phyloP scores from a whole-genome alignment of 2,113 vertebrate genomes.

The Numenius arquata region DNA sequence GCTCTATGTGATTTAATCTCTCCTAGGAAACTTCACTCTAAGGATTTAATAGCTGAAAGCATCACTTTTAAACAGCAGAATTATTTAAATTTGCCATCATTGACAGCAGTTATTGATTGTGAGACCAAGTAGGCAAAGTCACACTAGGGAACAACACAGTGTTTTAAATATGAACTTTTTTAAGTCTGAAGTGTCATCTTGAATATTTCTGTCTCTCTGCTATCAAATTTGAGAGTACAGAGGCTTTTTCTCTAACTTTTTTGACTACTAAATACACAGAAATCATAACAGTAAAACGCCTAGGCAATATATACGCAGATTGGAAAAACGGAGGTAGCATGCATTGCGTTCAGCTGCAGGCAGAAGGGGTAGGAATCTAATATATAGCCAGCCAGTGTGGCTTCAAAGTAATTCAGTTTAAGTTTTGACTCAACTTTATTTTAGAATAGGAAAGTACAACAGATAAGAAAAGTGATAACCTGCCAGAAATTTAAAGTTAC shows the following conservation, averaged over 20 bases:
- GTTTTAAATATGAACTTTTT: background rate
- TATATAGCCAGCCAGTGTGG: background rate
- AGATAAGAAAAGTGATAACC: background rate
- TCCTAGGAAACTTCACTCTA: background rate
- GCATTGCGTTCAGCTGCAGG: background rate
- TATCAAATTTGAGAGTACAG: background rate
- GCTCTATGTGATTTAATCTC: background rate
- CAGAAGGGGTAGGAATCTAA: background rate
- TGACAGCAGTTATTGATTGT: slow-evolving; percentile 6
- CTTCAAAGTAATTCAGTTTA: background rate
- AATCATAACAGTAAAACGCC: background rate
- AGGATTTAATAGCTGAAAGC: slow-evolving; percentile 11
- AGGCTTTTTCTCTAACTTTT: background rate
- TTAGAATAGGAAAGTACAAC: background rate
- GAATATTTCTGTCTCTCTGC: background rate
- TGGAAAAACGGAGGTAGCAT: background rate
- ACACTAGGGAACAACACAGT: background rate
- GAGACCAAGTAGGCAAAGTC: background rate
- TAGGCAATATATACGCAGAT: background rate
- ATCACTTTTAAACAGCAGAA: background rate
- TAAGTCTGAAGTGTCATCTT: background rate
- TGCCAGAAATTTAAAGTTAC: background rate
- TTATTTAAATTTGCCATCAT: background rate
- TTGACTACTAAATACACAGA: background rate
- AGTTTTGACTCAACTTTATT: background rate